Evolutionary conservation across 1,140 invertebrate species (phyloP).

Genomic region (Macrocentrus cingulum): DNA sequence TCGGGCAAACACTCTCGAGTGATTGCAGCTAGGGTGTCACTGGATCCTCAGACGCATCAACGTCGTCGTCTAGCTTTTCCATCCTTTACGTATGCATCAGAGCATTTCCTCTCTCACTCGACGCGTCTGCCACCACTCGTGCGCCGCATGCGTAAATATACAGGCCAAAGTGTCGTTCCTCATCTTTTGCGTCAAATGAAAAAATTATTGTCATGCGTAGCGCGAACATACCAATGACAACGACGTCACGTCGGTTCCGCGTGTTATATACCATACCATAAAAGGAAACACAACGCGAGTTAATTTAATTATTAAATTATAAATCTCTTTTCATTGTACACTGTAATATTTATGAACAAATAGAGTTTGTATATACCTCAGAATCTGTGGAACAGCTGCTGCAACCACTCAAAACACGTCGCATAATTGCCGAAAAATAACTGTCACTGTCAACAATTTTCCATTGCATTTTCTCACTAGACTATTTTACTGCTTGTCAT

Average conservation of each 20-base stretch:
- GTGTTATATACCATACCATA: slow-evolving; percentile 16
- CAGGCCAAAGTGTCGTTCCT: no score
- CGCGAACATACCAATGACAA: neutral
- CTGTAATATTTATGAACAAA: no score
- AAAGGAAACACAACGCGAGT: neutral
- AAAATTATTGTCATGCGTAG: slow-evolving; percentile 20
- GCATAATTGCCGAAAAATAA: slow-evolving; percentile 27
- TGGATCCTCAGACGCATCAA: slow-evolving; percentile 7
- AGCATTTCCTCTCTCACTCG: neutral
- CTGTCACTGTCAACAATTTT: no score
- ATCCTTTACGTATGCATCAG: neutral
- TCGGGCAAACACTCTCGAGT: neutral
- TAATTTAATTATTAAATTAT: slow-evolving; percentile 3
- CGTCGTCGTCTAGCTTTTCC: slow-evolving; percentile 3
- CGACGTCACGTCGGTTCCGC: slow-evolving; percentile 18
- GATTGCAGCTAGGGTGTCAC: slow-evolving; percentile 12
- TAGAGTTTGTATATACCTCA: slow-evolving; percentile 35
- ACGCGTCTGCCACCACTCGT: slow-evolving; percentile 10
- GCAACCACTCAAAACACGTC: slow-evolving; percentile 37
- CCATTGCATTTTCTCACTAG: no score
- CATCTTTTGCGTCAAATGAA: slow-evolving; percentile 8
- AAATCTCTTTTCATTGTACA: no score
- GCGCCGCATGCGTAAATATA: slow-evolving; percentile 18
- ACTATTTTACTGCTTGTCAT: no score
- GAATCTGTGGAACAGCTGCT: slow-evolving; percentile 39